Percentiles rank a stretch among this genome's conserved stretches.
These are phyloP conservation scores for Luehdorfia chinensis DNA, from an alignment of 1,140 invertebrate species.

Conservation along the genomic window DNA sequence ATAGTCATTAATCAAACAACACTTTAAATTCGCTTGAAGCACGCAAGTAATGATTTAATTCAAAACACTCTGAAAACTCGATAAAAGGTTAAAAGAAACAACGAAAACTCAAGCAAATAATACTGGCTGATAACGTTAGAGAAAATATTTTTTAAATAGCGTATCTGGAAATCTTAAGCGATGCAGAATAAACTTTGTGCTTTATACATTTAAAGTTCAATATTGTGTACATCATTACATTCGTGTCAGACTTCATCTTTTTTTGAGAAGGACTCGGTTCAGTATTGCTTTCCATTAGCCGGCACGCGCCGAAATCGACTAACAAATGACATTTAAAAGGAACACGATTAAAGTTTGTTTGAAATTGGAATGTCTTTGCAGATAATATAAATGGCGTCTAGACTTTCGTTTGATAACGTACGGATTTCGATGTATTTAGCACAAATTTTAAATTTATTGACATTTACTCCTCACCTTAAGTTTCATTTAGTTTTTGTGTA, in stretches of 20 bases:
- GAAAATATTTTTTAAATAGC: slow-evolving; percentile 32
- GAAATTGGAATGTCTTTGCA: slow-evolving; percentile 60
- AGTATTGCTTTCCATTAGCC: slow-evolving; percentile 70
- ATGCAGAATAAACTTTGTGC: slow-evolving; percentile 26
- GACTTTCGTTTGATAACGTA: slow-evolving; percentile 52
- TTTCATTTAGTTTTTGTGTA: too few species aligned
- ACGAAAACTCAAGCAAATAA: slow-evolving; percentile 55
- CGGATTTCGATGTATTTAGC: slow-evolving; percentile 22
- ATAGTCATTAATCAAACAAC: slow-evolving; percentile 62
- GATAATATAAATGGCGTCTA: slow-evolving; percentile 65
- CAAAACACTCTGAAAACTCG: slow-evolving; percentile 52
- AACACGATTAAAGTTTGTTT: slow-evolving; percentile 64
- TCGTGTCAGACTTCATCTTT: slow-evolving; percentile 44
- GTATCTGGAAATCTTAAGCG: slow-evolving; percentile 2
- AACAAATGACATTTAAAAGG: slow-evolving; percentile 72
- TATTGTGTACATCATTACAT: slow-evolving; percentile 16
- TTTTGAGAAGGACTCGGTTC: slow-evolving; percentile 48
- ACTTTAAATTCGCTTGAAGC: slow-evolving; percentile 55
- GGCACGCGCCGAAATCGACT: slow-evolving; percentile 65
- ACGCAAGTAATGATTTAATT: slow-evolving; percentile 66
- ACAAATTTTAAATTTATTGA: slow-evolving; percentile 3
- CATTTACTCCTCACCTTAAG: too few species aligned
- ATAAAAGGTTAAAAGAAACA: slow-evolving; percentile 50
- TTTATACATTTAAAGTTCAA: slow-evolving; percentile 16
- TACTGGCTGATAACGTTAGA: slow-evolving; percentile 57